Percentiles rank a stretch among this genome's conserved stretches.
These are phyloP conservation scores for Nebria salina DNA, from an alignment of 2,888 invertebrate species.

Conservation along the genomic window DNA sequence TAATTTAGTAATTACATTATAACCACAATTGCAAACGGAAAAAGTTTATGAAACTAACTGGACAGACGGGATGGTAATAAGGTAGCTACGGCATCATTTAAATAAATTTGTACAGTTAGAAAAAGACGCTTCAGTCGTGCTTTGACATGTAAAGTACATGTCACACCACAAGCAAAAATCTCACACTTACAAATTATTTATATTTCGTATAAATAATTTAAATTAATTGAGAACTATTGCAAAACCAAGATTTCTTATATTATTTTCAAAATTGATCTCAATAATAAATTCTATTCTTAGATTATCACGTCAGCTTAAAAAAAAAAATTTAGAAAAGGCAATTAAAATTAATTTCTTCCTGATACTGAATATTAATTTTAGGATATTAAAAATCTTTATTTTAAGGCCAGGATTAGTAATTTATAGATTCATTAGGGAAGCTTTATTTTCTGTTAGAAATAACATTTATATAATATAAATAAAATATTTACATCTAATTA, in stretches of 20 bases:
- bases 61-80: neutral
- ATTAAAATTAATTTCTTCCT: too few relatives aligned
- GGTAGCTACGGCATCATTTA: neutral
- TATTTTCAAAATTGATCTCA: too few relatives aligned
- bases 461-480: neutral
- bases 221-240: too few relatives aligned
- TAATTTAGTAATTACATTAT: neutral
- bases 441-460: neutral
- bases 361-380: neutral
- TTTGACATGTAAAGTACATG: neutral
- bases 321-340: too few relatives aligned
- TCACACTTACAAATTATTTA: neutral
- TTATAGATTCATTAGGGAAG: neutral
- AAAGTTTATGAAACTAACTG: neutral
- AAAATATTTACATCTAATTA: neutral
- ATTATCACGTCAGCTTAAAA: too few relatives aligned
- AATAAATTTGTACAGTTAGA: neutral
- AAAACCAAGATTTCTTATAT: too few relatives aligned
- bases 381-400: neutral
- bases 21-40: neutral
- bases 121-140: neutral
- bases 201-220: too few relatives aligned
- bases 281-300: too few relatives aligned
- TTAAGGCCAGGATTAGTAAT: neutral
- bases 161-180: neutral